Conservation (phyloP, 2,797 vertebrate species). For the Hoplostethus atlanticus region DNA sequence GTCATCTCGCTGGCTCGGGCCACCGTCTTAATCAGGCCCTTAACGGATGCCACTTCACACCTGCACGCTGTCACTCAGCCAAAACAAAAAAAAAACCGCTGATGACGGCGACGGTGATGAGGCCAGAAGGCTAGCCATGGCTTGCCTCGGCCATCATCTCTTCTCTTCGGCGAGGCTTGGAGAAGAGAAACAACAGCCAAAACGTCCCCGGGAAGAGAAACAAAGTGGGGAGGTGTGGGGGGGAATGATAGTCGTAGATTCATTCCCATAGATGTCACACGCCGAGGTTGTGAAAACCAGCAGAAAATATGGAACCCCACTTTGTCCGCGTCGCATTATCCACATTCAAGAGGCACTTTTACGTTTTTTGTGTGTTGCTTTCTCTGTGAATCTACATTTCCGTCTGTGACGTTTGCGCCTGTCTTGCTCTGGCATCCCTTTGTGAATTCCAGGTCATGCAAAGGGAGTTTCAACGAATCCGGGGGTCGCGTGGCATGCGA, state of each 20-base stretch:
- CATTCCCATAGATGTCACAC: conserved; percentile 15
- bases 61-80: conserved; percentile 55
- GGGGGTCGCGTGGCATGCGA: neutral
- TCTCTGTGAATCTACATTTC: no score
- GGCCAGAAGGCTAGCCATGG: conserved; percentile 27
- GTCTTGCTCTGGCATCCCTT: neutral
- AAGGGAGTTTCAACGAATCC: no score
- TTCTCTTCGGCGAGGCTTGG: neutral
- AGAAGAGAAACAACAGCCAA: conserved; percentile 18
- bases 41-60: conserved; percentile 56
- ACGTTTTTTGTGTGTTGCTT: no score
- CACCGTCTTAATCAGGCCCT: conserved; percentile 66
- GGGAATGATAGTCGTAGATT: neutral
- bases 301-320: conserved; percentile 1
- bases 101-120: conserved; percentile 40
- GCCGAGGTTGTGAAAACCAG: conserved; percentile 19
- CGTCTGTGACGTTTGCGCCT: no score
- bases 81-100: conserved; percentile 35
- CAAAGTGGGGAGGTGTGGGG: neutral
- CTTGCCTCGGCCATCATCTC: neutral
- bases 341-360: neutral
- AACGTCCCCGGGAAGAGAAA: conserved; percentile 20
- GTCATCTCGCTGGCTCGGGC: conserved; percentile 55
- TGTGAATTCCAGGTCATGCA: neutral
- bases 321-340: neutral